Evolutionary conservation across 37 sponge, comb jelly and placozoan species (phyloP).

Genomic region (Agelas oroides): DNA sequence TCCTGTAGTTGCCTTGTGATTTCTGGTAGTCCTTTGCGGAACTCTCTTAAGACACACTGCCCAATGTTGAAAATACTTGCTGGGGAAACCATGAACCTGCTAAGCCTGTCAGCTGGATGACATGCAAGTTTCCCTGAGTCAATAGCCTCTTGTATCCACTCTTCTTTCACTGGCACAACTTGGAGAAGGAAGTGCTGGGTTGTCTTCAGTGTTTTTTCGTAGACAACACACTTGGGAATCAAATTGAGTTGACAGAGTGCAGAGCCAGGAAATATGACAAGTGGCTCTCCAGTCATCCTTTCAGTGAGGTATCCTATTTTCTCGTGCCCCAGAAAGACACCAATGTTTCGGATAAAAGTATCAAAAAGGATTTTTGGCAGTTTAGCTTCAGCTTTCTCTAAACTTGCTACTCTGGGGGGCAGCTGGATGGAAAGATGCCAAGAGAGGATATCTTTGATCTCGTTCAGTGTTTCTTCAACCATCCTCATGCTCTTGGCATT

Average conservation of each 20-base stretch:
- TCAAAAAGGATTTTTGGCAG: conserved; percentile 60
- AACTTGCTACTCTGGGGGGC: background rate
- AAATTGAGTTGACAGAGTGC: conserved; percentile 38
- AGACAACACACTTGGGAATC: conserved; percentile 51
- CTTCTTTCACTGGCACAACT: conserved; percentile 63
- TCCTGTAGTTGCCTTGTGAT: background rate
- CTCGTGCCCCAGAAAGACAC: conserved; percentile 63
- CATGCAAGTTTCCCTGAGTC: conserved; percentile 7
- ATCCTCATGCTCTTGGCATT: conserved; percentile 78
- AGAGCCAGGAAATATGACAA: conserved; percentile 64
- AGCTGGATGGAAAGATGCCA: conserved; percentile 5
- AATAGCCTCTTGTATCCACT: conserved; percentile 79
- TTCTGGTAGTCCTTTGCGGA: background rate
- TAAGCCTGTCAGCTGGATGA: conserved; percentile 25
- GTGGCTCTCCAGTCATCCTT: conserved; percentile 3
- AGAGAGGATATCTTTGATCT: conserved; percentile 35
- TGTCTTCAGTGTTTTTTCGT: conserved; percentile 74
- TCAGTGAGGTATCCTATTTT: conserved; percentile 60
- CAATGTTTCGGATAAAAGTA: conserved; percentile 46
- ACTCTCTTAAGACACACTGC: background rate
- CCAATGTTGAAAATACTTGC: conserved; percentile 28
- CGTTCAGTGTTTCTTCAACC: conserved; percentile 65
- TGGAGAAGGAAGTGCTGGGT: conserved; percentile 69
- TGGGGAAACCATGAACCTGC: conserved; percentile 31
- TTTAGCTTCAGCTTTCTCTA: conserved; percentile 29